Conservation (phyloP, 2,888 invertebrate genomes). For the Pycnomerus fuliginosus region DNA sequence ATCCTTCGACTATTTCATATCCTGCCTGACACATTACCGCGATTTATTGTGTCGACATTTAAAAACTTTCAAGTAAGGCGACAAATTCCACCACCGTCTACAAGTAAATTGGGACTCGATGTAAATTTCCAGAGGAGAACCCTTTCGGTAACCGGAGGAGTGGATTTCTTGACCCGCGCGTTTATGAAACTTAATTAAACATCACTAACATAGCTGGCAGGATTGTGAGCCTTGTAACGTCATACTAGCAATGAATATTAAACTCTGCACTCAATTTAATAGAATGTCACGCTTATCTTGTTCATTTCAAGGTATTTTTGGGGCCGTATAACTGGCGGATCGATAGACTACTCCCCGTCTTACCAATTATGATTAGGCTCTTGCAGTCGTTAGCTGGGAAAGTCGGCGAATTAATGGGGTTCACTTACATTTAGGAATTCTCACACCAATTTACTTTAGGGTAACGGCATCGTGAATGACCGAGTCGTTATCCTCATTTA, state of each 20-base stretch:
- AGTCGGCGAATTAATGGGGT: slow-evolving; percentile 10
- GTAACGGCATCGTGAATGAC: too few relatives aligned
- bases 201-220: slow-evolving; percentile 17
- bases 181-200: slow-evolving; percentile 27
- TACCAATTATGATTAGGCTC: slow-evolving; percentile 11
- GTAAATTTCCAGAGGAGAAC: slow-evolving; percentile 13
- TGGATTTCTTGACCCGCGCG: slow-evolving; percentile 20
- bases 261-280: slow-evolving; percentile 18
- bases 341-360: slow-evolving; percentile 6
- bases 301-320: slow-evolving; percentile 17
- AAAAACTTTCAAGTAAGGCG: too few relatives aligned
- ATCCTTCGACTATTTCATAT: slow-evolving; percentile 17
- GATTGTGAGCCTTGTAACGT: slow-evolving; percentile 11
- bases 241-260: slow-evolving; percentile 20
- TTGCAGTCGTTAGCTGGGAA: slow-evolving; percentile 4
- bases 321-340: slow-evolving; percentile 3
- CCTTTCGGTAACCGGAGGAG: too few relatives aligned
- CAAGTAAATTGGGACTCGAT: slow-evolving; percentile 16
- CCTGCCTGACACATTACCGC: slow-evolving; percentile 10
- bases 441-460: too few relatives aligned
- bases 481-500: too few relatives aligned
- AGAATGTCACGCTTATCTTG: slow-evolving; percentile 13
- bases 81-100: too few relatives aligned
- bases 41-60: too few relatives aligned
- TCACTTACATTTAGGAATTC: too few relatives aligned